These are phyloP conservation scores for Pandion haliaetus DNA, from an alignment of 2,113 vertebrate genomes.

Conservation along the genomic window DNA sequence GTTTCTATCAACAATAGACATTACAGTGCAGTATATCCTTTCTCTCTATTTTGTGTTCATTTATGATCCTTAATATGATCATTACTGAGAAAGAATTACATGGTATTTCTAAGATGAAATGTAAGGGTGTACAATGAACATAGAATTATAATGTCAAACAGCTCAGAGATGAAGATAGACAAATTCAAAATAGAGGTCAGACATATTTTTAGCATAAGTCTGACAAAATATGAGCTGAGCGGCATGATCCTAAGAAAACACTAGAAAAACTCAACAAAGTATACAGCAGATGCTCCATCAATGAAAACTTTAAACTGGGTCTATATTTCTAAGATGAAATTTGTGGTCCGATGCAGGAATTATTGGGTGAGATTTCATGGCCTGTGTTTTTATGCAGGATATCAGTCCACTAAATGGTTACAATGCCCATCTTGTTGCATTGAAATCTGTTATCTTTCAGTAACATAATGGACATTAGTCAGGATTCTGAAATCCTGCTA, in stretches of 20 bases:
- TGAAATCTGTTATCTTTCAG: background rate
- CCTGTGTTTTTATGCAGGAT: background rate
- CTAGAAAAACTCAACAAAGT: background rate
- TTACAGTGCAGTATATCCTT: background rate
- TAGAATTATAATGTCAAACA: background rate
- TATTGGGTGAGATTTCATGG: background rate
- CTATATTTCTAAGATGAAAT: background rate
- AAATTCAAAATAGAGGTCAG: background rate
- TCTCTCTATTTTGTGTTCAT: background rate
- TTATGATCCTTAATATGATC: background rate
- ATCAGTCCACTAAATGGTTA: background rate
- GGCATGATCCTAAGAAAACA: background rate
- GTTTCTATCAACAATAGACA: background rate
- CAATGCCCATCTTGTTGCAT: background rate
- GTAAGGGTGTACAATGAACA: background rate
- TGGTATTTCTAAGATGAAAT: background rate
- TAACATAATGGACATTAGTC: background rate
- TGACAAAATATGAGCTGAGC: background rate
- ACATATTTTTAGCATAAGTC: background rate
- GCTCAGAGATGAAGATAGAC: background rate
- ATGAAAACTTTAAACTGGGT: background rate
- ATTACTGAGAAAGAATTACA: background rate
- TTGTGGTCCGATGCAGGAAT: background rate
- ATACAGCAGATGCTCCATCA: background rate
- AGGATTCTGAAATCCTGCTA: background rate